Conservation (phyloP, 30 jellyfish, hydroid and myxozoan genomes). For the Aurelia sp. region DNA sequence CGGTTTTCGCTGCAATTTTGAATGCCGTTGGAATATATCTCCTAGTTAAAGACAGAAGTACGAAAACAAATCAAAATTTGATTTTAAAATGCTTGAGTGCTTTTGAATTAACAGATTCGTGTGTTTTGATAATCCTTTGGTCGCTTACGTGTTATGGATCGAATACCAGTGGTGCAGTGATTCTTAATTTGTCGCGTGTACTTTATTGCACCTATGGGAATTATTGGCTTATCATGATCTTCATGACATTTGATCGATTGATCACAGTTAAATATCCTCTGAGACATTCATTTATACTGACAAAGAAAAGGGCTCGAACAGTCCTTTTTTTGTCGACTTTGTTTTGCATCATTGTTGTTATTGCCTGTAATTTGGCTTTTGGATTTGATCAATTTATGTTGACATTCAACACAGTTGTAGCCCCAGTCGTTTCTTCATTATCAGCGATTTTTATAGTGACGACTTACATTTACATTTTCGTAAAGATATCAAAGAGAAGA, state of each 20-base stretch:
- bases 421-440: neutral
- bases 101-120: neutral
- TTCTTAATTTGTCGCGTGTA: too few relatives aligned
- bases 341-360: neutral
- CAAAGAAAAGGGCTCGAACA: neutral
- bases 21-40: neutral
- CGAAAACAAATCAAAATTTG: neutral
- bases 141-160: too few relatives aligned
- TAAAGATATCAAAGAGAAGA: neutral
- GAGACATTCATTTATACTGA: neutral
- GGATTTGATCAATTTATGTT: too few relatives aligned
- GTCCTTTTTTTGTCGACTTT: neutral
- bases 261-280: neutral
- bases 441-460: neutral
- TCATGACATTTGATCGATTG: constrained; percentile 1
- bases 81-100: neutral
- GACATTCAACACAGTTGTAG: neutral
- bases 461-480: neutral
- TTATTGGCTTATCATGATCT: neutral
- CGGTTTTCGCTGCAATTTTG: neutral
- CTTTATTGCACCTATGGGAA: neutral
- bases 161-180: too few relatives aligned
- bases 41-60: neutral
- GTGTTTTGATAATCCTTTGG: too few relatives aligned
- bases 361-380: neutral